Percentiles rank a stretch among this genome's conserved stretches.
phyloP scores from a whole-genome alignment of 1,140 invertebrate genomes.

The Argopecten irradians region DNA sequence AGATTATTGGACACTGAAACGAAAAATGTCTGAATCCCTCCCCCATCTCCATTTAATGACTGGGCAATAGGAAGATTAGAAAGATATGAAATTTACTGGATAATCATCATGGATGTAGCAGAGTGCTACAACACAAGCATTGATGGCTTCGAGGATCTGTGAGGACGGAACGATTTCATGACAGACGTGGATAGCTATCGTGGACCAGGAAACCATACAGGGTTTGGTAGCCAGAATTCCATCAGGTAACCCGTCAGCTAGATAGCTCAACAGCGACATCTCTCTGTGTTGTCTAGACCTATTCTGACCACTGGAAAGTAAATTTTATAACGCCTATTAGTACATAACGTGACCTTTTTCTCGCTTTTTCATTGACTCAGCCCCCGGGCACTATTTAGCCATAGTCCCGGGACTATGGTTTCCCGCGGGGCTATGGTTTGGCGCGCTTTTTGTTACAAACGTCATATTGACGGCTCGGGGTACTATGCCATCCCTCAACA shows the following conservation, averaged over 20 bases:
- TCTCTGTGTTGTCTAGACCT: slow-evolving; percentile 62
- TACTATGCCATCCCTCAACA: too few relatives aligned
- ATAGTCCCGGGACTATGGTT: too few relatives aligned
- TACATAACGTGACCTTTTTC: not conserved
- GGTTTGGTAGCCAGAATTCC: slow-evolving; percentile 55
- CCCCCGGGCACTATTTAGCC: too few relatives aligned
- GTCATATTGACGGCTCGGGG: too few relatives aligned
- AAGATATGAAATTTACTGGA: slow-evolving; percentile 47
- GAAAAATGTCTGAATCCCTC: not conserved
- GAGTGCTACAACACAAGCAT: slow-evolving; percentile 74
- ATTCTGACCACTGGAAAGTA: slow-evolving; percentile 25
- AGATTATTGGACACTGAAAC: not conserved
- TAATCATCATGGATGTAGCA: slow-evolving; percentile 62
- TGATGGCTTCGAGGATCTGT: slow-evolving; percentile 67
- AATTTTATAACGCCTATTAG: not conserved
- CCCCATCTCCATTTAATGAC: not conserved
- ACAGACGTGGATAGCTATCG: slow-evolving; percentile 69
- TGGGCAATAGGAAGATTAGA: not conserved
- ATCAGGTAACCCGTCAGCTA: slow-evolving; percentile 50
- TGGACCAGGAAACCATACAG: slow-evolving; percentile 66
- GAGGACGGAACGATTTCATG: slow-evolving; percentile 55
- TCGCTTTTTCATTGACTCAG: too few relatives aligned
- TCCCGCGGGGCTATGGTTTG: too few relatives aligned
- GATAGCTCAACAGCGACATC: slow-evolving; percentile 61
- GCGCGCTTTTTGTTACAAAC: too few relatives aligned